These are phyloP conservation scores for Pangasius sanitwongsei DNA, from an alignment of 2,797 vertebrate species.

Conservation along the genomic window DNA sequence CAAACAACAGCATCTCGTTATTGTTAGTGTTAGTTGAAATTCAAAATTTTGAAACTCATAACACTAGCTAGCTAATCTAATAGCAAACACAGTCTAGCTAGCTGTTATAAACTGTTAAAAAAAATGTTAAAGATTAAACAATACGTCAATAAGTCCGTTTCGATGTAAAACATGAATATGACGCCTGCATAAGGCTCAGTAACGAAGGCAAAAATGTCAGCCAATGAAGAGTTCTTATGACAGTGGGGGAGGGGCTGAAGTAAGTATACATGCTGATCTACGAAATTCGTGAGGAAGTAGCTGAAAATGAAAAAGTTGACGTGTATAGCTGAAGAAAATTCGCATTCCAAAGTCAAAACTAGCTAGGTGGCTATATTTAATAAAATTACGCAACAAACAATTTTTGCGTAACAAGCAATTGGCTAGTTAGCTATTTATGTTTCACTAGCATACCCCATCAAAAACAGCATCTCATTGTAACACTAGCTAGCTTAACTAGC, in stretches of 20 bases:
- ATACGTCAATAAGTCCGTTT: no score
- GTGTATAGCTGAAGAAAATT: not conserved
- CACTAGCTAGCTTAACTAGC: not conserved
- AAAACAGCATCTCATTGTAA: not conserved
- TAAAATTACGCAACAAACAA: not conserved
- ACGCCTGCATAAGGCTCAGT: no score
- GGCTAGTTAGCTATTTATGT: not conserved
- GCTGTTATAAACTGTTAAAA: not conserved
- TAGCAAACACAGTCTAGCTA: not conserved
- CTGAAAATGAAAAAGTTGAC: no score
- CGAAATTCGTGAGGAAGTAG: no score
- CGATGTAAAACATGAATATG: no score
- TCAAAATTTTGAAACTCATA: not conserved
- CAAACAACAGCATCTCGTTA: not conserved
- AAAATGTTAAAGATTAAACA: no score
- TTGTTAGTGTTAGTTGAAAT: no score
- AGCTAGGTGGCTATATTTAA: not conserved
- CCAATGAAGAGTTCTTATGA: no score
- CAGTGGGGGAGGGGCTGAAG: no score
- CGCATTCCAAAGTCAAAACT: not conserved
- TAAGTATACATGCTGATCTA: no score
- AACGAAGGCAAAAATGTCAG: no score
- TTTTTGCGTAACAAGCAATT: not conserved
- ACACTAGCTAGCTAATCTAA: not conserved
- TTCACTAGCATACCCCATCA: not conserved